Evolutionary conservation across 2,113 vertebrate genomes (phyloP).

Genomic region (Haliaeetus leucogaster): DNA sequence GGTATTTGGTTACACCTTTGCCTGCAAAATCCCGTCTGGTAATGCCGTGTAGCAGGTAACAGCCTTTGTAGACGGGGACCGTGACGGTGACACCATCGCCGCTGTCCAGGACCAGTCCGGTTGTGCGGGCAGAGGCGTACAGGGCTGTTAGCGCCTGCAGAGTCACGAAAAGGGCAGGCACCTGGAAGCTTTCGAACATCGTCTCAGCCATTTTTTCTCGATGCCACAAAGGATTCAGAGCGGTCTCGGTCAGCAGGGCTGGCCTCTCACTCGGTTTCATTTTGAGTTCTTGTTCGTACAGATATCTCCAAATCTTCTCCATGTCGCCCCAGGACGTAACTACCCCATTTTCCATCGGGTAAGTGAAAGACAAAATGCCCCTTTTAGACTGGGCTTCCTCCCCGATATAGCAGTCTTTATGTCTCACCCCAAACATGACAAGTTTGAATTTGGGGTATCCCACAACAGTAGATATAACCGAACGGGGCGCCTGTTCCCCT

Average conservation of each 20-base stretch:
- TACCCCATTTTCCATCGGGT: constrained; percentile 32
- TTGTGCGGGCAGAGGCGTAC: constrained; percentile 35
- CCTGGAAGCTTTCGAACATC: constrained; percentile 60
- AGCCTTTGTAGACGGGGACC: constrained; percentile 49
- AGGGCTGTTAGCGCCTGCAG: constrained; percentile 56
- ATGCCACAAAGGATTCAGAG: constrained; percentile 33
- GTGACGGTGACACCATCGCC: constrained; percentile 38
- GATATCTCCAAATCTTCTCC: constrained; percentile 54
- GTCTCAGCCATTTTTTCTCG: constrained; percentile 35
- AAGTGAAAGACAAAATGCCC: neutral
- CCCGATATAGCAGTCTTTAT: neutral
- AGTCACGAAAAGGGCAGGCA: constrained; percentile 57
- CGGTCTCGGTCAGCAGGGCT: constrained; percentile 27
- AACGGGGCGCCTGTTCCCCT: constrained; percentile 17
- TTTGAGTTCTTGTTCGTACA: constrained; percentile 37
- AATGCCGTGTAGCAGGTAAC: constrained; percentile 33
- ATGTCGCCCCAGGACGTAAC: constrained; percentile 4
- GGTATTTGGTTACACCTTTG: constrained; percentile 40
- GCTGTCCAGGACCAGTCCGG: constrained; percentile 55
- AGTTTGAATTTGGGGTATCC: constrained; percentile 18
- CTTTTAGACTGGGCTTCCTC: constrained; percentile 32
- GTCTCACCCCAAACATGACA: neutral
- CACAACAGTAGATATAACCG: neutral
- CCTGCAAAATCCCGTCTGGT: constrained; percentile 57
- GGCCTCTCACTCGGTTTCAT: constrained; percentile 19